Percentiles rank a stretch among this genome's conserved stretches.
Conservation (phyloP, 2,113 vertebrate genomes). For the Dendropsophus ebraccatus region DNA sequence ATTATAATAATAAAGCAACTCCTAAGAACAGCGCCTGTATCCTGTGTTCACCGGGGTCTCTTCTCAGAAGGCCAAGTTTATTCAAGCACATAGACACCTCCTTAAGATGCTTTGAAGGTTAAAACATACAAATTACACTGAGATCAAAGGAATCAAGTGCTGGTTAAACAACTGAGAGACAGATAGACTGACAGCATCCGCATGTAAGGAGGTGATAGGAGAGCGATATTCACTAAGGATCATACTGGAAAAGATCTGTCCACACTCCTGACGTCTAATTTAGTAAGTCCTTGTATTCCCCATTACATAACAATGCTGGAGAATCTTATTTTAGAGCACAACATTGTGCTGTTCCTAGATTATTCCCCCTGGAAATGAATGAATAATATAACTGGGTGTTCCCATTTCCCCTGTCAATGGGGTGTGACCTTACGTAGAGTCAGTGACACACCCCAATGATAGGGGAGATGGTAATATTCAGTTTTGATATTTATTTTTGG, state of each 20-base stretch:
- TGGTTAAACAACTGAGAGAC: background rate
- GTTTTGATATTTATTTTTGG: too few species aligned
- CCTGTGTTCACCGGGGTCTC: background rate
- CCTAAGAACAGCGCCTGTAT: background rate
- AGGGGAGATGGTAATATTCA: too few species aligned
- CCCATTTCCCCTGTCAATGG: too few species aligned
- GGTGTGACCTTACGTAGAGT: too few species aligned
- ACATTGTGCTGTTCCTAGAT: background rate
- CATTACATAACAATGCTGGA: background rate
- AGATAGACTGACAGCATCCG: background rate
- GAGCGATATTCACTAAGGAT: background rate
- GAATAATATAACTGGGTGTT: too few species aligned
- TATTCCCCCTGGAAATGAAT: background rate
- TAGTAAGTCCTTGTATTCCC: background rate
- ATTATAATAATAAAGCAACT: background rate
- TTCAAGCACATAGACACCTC: background rate
- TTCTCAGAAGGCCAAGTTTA: background rate
- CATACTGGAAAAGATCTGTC: too few species aligned
- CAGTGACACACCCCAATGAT: too few species aligned
- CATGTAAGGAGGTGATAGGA: background rate
- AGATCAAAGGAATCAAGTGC: background rate
- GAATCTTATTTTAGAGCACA: background rate
- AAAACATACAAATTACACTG: background rate
- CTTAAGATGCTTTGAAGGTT: background rate
- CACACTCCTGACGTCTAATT: too few species aligned